phyloP scores from a whole-genome alignment of 2,888 invertebrate genomes.

The Mesoligia furuncula region DNA sequence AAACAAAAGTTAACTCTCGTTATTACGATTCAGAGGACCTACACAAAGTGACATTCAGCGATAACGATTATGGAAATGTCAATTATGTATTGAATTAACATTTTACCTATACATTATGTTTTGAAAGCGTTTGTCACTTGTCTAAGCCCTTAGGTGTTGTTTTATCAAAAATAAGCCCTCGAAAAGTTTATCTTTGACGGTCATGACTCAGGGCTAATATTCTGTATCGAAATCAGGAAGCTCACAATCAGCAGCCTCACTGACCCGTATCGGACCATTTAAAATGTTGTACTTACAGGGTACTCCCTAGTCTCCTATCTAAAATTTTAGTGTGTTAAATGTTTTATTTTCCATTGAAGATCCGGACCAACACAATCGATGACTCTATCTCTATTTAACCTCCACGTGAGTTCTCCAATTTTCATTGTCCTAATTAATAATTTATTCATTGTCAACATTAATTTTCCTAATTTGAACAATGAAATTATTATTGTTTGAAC shows the following conservation, averaged over 20 bases:
- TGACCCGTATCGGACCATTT: background rate
- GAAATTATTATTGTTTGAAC: background rate
- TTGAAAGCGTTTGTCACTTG: background rate
- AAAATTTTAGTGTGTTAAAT: too few species aligned
- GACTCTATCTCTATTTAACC: background rate
- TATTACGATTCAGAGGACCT: too few species aligned
- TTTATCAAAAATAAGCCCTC: background rate
- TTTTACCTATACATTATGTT: too few species aligned
- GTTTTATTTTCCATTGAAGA: background rate
- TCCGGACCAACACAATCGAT: background rate
- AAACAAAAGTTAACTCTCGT: background rate
- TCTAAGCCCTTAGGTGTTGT: background rate
- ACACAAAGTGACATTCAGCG: too few species aligned
- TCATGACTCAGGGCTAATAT: background rate
- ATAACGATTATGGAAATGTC: too few species aligned
- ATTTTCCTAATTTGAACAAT: background rate
- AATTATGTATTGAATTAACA: too few species aligned
- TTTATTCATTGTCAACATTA: too few species aligned
- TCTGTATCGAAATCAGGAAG: background rate
- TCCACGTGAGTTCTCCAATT: background rate
- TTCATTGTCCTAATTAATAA: background rate
- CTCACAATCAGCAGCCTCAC: background rate
- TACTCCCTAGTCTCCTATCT: too few species aligned
- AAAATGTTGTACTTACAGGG: background rate
- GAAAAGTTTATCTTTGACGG: background rate